phyloP scores from a whole-genome alignment of 2,888 invertebrate species.

The Acleris cristana region DNA sequence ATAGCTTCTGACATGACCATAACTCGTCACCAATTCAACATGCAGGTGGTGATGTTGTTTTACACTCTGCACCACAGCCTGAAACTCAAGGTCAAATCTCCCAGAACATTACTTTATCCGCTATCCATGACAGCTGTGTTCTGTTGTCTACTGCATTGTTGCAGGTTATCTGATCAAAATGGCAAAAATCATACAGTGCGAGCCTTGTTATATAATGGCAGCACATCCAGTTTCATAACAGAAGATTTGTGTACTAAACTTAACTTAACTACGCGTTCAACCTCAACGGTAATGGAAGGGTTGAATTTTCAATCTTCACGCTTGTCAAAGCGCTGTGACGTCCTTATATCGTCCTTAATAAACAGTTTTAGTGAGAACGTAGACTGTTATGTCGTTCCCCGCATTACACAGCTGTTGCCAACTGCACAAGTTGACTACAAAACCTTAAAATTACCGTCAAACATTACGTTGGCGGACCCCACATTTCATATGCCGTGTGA shows the following conservation, averaged over 20 bases:
- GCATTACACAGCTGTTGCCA: slow-evolving; percentile 37
- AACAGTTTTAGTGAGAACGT: slow-evolving; percentile 2
- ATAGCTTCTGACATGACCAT: not conserved
- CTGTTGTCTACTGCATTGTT: slow-evolving; percentile 15
- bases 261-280: slow-evolving; percentile 11
- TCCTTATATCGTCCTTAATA: slow-evolving; percentile 22
- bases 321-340: slow-evolving; percentile 22
- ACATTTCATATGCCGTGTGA: slow-evolving; percentile 25
- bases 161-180: no score
- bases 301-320: slow-evolving; percentile 23
- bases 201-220: no score
- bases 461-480: slow-evolving; percentile 14
- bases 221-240: slow-evolving; percentile 19
- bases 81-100: not conserved
- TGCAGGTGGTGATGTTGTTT: no score
- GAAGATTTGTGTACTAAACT: slow-evolving; percentile 10
- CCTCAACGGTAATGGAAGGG: slow-evolving; percentile 22
- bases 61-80: not conserved
- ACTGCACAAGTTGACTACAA: slow-evolving; percentile 16
- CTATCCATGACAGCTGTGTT: slow-evolving; percentile 13
- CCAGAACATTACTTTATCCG: slow-evolving; percentile 8
- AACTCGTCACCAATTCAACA: not conserved
- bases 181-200: no score
- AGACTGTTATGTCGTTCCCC: slow-evolving; percentile 34
- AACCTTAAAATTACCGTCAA: slow-evolving; percentile 26